Percentiles rank a stretch among this genome's conserved stretches.
These are phyloP conservation scores for Pangasius krempfi DNA, from an alignment of 2,797 vertebrate genomes.

Conservation along the genomic window DNA sequence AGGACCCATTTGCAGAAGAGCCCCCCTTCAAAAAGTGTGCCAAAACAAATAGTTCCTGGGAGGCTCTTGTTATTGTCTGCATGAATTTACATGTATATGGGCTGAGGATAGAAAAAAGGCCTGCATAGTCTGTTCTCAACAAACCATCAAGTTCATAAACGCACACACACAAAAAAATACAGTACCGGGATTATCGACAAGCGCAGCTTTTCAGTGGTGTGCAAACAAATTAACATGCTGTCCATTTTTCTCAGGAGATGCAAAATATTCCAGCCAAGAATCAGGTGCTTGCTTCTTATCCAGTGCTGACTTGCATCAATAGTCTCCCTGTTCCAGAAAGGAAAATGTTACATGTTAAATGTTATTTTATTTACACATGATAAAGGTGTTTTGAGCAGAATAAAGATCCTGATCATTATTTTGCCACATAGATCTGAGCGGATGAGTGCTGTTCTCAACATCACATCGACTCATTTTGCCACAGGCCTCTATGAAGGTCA, in stretches of 20 bases:
- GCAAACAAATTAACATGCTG: background rate
- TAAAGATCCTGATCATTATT: constrained; percentile 52
- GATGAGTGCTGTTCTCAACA: constrained; percentile 80
- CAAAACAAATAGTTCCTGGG: constrained; percentile 75
- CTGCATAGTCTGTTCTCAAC: background rate
- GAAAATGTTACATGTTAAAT: background rate
- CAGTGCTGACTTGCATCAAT: background rate
- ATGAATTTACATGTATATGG: constrained; percentile 65
- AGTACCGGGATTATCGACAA: background rate
- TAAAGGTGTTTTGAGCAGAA: constrained; percentile 13
- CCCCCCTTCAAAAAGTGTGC: constrained; percentile 58
- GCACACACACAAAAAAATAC: background rate
- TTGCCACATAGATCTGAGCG: constrained; percentile 84
- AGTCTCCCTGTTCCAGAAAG: background rate
- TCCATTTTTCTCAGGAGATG: background rate
- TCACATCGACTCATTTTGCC: constrained; percentile 85
- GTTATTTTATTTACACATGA: background rate
- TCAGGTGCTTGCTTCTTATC: background rate
- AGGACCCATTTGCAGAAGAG: constrained; percentile 66
- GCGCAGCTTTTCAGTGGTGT: background rate
- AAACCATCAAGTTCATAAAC: constrained; percentile 7
- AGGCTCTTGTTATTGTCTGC: constrained; percentile 71
- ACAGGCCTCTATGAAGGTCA: constrained; percentile 88
- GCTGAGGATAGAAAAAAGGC: constrained; percentile 6
- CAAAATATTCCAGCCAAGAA: background rate